Evolutionary conservation across 30 jellyfish, hydroid and myxozoan species (phyloP).

Genomic region (Aurelia sp.): DNA sequence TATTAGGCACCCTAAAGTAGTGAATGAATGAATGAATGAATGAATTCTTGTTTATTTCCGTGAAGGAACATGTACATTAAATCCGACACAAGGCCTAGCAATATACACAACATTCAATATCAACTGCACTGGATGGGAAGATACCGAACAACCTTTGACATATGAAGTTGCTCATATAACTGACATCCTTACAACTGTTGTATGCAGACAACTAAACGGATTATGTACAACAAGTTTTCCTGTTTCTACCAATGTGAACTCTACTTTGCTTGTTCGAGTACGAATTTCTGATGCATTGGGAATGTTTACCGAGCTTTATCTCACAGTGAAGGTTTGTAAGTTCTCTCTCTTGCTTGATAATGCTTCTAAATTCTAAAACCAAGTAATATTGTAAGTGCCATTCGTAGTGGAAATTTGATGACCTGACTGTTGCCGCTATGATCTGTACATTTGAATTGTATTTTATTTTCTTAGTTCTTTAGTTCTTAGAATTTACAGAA

Average conservation of each 20-base stretch:
- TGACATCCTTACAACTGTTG: slow-evolving; percentile 48
- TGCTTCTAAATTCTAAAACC: too few relatives aligned
- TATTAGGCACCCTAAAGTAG: too few relatives aligned
- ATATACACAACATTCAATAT: slow-evolving; percentile 3
- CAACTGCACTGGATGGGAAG: slow-evolving; percentile 45
- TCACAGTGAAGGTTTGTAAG: slow-evolving; percentile 29
- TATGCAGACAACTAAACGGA: slow-evolving; percentile 39
- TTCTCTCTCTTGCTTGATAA: too few relatives aligned
- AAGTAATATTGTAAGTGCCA: too few relatives aligned
- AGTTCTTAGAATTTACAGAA: too few relatives aligned
- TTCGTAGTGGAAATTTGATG: too few relatives aligned
- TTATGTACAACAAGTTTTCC: slow-evolving; percentile 43
- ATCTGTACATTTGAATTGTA: too few relatives aligned
- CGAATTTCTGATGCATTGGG: slow-evolving; percentile 28
- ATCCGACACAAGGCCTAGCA: slow-evolving; percentile 37
- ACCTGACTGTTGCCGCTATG: too few relatives aligned
- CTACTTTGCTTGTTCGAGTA: slow-evolving; percentile 17
- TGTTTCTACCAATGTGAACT: slow-evolving; percentile 4
- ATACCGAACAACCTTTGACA: slow-evolving; percentile 29
- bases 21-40: too few relatives aligned
- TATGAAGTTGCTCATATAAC: slow-evolving; percentile 43
- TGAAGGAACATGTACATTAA: slow-evolving; percentile 10
- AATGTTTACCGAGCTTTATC: slow-evolving; percentile 43
- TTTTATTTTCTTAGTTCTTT: too few relatives aligned
- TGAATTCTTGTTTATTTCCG: neutral